Percentiles rank a stretch among this genome's conserved stretches.
Conservation (phyloP, 2,113 vertebrate genomes). For the Rhinopomastus cyanomelas region DNA sequence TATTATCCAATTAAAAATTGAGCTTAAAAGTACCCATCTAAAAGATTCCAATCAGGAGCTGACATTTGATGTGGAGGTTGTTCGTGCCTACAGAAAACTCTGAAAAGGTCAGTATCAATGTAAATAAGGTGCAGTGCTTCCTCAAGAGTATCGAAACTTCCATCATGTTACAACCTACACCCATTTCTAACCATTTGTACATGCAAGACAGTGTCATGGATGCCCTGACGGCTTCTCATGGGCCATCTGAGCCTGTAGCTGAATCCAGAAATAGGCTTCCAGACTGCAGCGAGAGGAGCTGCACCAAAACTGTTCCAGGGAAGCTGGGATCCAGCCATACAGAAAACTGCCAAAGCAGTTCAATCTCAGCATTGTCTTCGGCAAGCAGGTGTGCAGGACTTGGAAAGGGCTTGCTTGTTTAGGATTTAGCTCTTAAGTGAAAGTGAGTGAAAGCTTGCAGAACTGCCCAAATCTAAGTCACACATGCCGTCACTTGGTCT, state of each 20-base stretch:
- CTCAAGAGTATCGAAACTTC: neutral
- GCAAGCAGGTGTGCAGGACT: neutral
- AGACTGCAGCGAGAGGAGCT: neutral
- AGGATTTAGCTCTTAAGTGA: neutral
- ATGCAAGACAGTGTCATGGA: neutral
- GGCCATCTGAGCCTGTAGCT: neutral
- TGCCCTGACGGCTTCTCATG: neutral
- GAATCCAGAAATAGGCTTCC: neutral
- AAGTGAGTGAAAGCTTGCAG: neutral
- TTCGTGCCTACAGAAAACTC: neutral
- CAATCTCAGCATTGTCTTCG: neutral
- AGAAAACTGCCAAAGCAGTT: neutral
- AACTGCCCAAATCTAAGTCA: neutral
- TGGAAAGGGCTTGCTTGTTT: neutral
- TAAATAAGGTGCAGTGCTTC: neutral
- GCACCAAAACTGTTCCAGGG: neutral
- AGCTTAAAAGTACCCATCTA: neutral
- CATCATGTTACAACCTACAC: neutral
- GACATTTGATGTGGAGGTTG: slow-evolving; percentile 25
- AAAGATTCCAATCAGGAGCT: slow-evolving; percentile 10
- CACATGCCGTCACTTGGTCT: neutral
- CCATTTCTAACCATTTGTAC: neutral
- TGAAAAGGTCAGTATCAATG: slow-evolving; percentile 4
- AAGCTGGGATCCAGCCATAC: neutral
- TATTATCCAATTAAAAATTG: slow-evolving; percentile 11